Evolutionary conservation across 2,888 invertebrate genomes (phyloP).

Genomic region (Pollenia griseotomentosa): DNA sequence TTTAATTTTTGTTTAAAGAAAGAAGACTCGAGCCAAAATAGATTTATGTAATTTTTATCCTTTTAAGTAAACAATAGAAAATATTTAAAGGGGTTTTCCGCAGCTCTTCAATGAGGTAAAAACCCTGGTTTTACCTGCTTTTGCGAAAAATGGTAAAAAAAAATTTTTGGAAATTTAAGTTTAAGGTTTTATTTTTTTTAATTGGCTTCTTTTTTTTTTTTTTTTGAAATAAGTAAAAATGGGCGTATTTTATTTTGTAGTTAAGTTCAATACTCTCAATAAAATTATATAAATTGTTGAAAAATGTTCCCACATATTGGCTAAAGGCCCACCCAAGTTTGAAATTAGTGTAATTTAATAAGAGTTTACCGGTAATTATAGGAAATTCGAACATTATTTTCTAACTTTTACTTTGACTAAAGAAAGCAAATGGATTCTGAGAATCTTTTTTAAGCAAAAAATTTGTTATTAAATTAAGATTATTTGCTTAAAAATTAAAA

Average conservation of each 20-base stretch:
- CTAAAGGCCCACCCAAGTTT: conserved; percentile 26
- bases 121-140: conserved; percentile 43
- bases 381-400: conserved; percentile 7
- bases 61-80: conserved; percentile 56
- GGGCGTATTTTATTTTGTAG: too few relatives aligned
- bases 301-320: conserved; percentile 33
- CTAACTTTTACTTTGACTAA: not conserved
- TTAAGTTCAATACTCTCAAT: conserved; percentile 45
- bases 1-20: not conserved
- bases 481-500: too few relatives aligned
- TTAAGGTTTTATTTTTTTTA: not conserved
- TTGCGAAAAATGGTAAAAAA: conserved; percentile 25
- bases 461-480: not conserved
- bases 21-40: conserved; percentile 81
- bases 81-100: conserved; percentile 14
- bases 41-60: conserved; percentile 77
- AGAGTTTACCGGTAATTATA: not conserved
- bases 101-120: conserved; percentile 21
- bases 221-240: not conserved
- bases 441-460: not conserved
- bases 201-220: conserved; percentile 11
- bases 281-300: conserved; percentile 25
- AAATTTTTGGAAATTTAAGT: not conserved
- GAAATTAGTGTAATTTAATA: conserved; percentile 21
- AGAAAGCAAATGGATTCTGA: not conserved